Evolutionary conservation across 2,888 invertebrate species (phyloP).

Genomic region (Andrena trimmerana): DNA sequence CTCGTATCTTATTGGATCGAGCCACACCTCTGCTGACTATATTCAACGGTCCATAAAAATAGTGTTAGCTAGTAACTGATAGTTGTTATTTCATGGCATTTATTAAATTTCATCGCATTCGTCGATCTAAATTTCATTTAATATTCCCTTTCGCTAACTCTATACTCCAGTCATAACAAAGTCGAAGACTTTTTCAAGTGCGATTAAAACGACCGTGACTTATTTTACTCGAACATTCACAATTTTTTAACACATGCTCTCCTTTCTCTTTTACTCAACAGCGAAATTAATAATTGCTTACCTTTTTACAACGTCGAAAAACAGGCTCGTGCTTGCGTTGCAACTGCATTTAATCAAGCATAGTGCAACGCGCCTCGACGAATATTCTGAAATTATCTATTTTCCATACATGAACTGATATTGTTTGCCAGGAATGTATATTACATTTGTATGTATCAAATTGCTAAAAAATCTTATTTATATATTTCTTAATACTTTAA

Average conservation of each 20-base stretch:
- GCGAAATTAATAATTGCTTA: conserved; percentile 5
- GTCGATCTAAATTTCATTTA: neutral
- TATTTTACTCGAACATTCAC: neutral
- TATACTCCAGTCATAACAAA: too few species aligned
- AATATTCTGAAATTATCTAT: neutral
- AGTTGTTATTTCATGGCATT: neutral
- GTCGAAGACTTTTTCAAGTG: neutral
- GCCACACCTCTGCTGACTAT: conserved; percentile 30
- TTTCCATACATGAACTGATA: neutral
- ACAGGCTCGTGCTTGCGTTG: neutral
- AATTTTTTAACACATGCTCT: neutral
- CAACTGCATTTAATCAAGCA: conserved; percentile 24
- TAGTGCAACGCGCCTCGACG: neutral
- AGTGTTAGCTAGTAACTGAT: conserved; percentile 8
- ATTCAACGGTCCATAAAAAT: conserved; percentile 2
- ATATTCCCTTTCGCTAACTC: too few species aligned
- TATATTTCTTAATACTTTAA: neutral
- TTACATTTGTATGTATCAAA: neutral
- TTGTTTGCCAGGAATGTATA: neutral
- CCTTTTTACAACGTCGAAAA: neutral
- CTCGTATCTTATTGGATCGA: conserved; percentile 4
- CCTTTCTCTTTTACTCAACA: neutral
- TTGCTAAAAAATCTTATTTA: neutral
- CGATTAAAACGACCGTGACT: conserved; percentile 1
- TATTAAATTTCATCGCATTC: neutral